Conservation (phyloP, 2,797 vertebrate genomes). For the Austrolebias charrua region DNA sequence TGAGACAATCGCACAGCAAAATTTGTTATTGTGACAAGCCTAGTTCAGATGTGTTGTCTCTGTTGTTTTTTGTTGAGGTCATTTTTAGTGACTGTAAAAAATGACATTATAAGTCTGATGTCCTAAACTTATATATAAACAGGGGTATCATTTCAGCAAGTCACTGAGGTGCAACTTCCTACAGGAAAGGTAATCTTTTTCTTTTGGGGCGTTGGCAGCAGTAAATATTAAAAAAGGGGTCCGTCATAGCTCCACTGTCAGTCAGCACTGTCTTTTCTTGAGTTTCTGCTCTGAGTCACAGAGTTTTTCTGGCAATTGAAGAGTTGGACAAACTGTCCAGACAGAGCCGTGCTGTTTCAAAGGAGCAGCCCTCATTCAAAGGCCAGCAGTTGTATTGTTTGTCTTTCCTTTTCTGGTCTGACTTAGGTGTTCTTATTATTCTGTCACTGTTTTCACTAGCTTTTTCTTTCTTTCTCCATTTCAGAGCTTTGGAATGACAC, state of each 20-base stretch:
- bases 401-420: constrained; percentile 29
- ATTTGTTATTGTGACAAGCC: too few species aligned
- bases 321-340: constrained; percentile 65
- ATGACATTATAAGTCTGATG: too few species aligned
- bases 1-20: too few species aligned
- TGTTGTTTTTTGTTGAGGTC: too few species aligned
- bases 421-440: constrained; percentile 29
- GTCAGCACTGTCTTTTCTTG: constrained; percentile 37
- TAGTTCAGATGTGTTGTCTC: too few species aligned
- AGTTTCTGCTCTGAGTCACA: constrained; percentile 42
- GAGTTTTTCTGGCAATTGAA: constrained; percentile 52
- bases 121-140: too few species aligned
- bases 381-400: constrained; percentile 34
- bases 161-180: not conserved
- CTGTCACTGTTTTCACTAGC: constrained; percentile 52
- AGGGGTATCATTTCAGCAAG: too few species aligned
- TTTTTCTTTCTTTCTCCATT: constrained; percentile 12
- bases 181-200: not conserved
- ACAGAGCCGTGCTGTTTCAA: constrained; percentile 33
- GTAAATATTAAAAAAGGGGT: constrained; percentile 4
- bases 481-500: constrained; percentile 6
- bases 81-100: too few species aligned
- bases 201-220: too few species aligned
- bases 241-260: constrained; percentile 19
- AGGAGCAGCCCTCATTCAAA: constrained; percentile 31